phyloP scores from a whole-genome alignment of 2,888 invertebrate species.

The Smittia aterrima region DNA sequence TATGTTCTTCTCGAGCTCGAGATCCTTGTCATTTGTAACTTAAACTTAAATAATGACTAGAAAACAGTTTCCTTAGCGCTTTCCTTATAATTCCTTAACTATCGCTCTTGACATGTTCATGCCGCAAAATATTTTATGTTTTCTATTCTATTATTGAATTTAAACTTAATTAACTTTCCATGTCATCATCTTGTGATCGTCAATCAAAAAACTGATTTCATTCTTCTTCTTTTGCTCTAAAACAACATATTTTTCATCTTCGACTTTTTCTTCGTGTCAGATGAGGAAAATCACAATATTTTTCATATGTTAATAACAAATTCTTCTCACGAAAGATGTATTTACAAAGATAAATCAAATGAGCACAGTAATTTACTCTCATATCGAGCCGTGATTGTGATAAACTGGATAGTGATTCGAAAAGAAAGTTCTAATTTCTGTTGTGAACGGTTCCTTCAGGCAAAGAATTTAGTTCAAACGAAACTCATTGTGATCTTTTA shows the following conservation, averaged over 20 bases:
- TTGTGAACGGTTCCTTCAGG: too few relatives aligned
- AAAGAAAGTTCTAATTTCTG: too few relatives aligned
- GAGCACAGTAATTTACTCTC: neutral
- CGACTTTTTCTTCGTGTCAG: neutral
- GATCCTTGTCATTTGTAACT: neutral
- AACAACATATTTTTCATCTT: neutral
- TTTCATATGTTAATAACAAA: neutral
- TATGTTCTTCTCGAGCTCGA: neutral
- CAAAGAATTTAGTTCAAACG: too few relatives aligned
- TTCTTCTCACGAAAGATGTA: neutral
- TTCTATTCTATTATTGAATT: conserved; percentile 27
- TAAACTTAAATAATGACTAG: conserved; percentile 32
- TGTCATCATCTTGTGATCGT: neutral
- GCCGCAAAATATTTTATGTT: too few relatives aligned
- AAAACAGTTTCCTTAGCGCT: conserved; percentile 8
- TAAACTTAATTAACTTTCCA: neutral
- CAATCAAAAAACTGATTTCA: neutral
- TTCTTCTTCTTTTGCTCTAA: too few relatives aligned
- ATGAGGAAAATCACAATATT: neutral
- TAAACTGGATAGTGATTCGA: too few relatives aligned
- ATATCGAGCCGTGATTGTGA: too few relatives aligned
- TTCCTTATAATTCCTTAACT: neutral
- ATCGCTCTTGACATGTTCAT: neutral
- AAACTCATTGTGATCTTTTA: too few relatives aligned
- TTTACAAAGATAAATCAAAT: neutral